Evolutionary conservation across 2,113 vertebrate species (phyloP).

Genomic region (Anas platyrhynchos): DNA sequence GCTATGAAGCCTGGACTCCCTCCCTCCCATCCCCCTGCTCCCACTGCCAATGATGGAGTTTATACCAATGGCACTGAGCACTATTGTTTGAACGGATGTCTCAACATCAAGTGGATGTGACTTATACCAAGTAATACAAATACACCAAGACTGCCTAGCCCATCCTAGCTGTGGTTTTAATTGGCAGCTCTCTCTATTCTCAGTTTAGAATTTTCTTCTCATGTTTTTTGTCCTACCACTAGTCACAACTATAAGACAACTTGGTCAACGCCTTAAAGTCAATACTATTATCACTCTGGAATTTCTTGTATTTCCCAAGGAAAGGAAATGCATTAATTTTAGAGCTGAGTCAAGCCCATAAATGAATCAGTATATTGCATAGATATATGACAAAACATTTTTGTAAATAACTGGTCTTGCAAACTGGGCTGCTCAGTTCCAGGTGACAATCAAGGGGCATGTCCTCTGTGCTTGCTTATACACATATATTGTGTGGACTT

Average conservation of each 20-base stretch:
- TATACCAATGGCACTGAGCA: background rate
- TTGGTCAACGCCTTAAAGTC: background rate
- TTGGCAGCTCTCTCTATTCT: background rate
- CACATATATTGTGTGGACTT: background rate
- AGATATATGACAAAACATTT: conserved; percentile 7
- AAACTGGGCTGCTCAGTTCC: background rate
- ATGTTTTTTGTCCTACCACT: background rate
- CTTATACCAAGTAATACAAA: background rate
- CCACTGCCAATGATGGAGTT: rapidly evolving
- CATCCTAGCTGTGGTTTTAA: background rate
- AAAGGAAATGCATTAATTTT: conserved; percentile 29
- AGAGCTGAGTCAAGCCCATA: conserved; percentile 10
- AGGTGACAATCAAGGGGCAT: background rate
- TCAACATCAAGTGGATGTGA: background rate
- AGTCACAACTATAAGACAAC: background rate
- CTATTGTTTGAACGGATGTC: background rate
- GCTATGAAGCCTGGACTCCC: background rate
- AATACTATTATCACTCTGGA: conserved; percentile 22
- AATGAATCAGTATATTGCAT: background rate
- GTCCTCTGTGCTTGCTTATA: background rate
- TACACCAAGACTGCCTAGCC: background rate
- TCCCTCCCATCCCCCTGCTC: background rate
- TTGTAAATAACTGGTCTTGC: background rate
- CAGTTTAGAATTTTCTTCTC: background rate
- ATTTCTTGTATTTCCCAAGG: background rate